These are phyloP conservation scores for Colossoma macropomum DNA, from an alignment of 2,113 vertebrate species.

Conservation along the genomic window DNA sequence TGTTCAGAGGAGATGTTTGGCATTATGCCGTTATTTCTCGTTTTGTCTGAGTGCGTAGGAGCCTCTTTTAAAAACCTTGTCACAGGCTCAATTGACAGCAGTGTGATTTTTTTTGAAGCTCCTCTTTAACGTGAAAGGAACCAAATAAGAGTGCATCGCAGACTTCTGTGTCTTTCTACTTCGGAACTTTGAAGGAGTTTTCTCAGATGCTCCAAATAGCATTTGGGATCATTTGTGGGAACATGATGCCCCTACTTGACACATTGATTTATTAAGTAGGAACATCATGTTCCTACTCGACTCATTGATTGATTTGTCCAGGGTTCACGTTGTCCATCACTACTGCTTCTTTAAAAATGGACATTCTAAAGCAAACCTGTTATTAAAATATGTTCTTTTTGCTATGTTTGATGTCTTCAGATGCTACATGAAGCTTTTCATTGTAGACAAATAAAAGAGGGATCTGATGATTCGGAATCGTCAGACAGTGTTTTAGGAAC, in stretches of 20 bases:
- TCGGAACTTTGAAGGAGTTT: background rate
- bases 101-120: background rate
- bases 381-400: too few relatives aligned
- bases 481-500: too few relatives aligned
- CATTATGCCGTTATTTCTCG: slow-evolving; percentile 1
- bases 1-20: background rate
- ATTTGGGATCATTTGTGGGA: slow-evolving; percentile 8
- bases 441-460: too few relatives aligned
- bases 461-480: too few relatives aligned
- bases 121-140: background rate
- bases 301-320: too few relatives aligned
- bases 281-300: too few relatives aligned
- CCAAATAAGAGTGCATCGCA: background rate
- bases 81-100: background rate
- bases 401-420: too few relatives aligned
- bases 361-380: too few relatives aligned
- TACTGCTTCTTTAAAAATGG: too few relatives aligned
- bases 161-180: background rate
- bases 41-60: slow-evolving; percentile 9
- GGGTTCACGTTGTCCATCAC: too few relatives aligned
- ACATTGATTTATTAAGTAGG: too few relatives aligned
- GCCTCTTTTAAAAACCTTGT: background rate
- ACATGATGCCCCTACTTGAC: background rate
- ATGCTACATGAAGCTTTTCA: too few relatives aligned
- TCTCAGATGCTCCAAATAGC: background rate